Evolutionary conservation across 2,797 vertebrate species (phyloP), one percentile per base, ranked within the genome.

Genomic region (Bryconaethiops microstoma): DNA sequence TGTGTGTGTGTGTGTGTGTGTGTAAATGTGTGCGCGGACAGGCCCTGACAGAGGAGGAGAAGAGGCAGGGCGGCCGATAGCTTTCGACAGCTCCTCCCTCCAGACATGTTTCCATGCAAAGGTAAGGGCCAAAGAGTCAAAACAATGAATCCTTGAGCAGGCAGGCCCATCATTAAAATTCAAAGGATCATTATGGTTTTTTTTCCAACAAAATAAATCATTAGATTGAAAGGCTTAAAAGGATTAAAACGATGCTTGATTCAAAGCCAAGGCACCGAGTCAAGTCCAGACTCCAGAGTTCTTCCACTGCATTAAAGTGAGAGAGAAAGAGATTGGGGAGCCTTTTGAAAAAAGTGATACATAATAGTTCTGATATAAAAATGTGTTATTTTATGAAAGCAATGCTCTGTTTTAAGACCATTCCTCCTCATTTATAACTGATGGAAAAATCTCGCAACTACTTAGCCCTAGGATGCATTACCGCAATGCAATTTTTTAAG

Each of bases 71-170:
- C n/a, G 90, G 92, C 92, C 91, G 77, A 93, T 93, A 91, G 91
- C 91, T 92, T 92, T 92, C 93, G 94, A 95, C 95, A 95, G 95
- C 93, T 93, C 93, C 92, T 96, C 95, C 94, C 95, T 88, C 92
- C 89, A 95, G 95, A 95, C 94, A 92, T 92, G 90, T 92, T 86
- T 94, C 90, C 92, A 94, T 94, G 94, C 94, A 95, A 95, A 95
- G 87, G 94, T 95, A 95, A 94, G 94, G 94, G 94, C 95, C 95
- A 95, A 94, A 93, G 94, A 96, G 95, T 95, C 95, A 96, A 95
- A 96, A 95, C 94, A 95, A 95, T 95, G 94, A 95, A 96, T 96
- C 93, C 91, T 91, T 95, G 95, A 95, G 94, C 93, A 96, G 95
- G 89, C 92, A 92, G 40, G 93, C 52, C 86, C 88, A 93, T 95